Base-by-base conservation (phyloP, 2,797 vertebrate species). In the Chelon auratus region DNA sequence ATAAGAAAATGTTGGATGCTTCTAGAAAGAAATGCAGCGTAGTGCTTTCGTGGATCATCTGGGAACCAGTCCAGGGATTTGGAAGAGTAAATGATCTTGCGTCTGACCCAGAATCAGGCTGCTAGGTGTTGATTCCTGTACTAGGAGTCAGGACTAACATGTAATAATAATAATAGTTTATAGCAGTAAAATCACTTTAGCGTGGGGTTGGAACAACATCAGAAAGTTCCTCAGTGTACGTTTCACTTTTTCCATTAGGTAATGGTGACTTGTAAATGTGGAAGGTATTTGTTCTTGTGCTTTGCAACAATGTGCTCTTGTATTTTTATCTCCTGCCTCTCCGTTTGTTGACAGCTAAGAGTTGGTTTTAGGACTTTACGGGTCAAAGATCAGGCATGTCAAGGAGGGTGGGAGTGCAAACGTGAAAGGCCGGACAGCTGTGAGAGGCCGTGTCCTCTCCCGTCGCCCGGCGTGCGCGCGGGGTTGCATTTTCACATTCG, bases 241-340 rank as follows among this genome's bases (percentile, higher is more conserved):
- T 67, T 57, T 88, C 71, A 78, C 15, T 68, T 80, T 83, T 81
- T 87, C 83, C 81, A 80, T 77, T 2, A 59, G 65, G 54, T 75
- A 30, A 81, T 37, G 47, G 53, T 54, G 11, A 39, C 70, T 42
- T 62, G 61, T 36, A 9, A 59, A 20, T 20, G 37, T 43, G 66
- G 58, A n/a, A 54, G 47, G 39, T 17, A 14, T 51, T 63, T 71
- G 11, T 62, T 57, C n/a, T 22, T 3, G 11, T 43, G 20, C 43
- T 18, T 4, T 8, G 45, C 45, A 18, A 4, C 2, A 4, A 4
- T 45, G 30, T n/a, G 14, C 20, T 26, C 18, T 24, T n/a, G 15
- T 10, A 2, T 37, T 52, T 52, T 36, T 26, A 15, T 9, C 3
- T 5, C 6, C 8, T 15, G 10, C 11, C 9, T 9, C 17, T 9